Evolutionary conservation across 2,797 vertebrate species (phyloP).

Genomic region (Rhinophrynus dorsalis): DNA sequence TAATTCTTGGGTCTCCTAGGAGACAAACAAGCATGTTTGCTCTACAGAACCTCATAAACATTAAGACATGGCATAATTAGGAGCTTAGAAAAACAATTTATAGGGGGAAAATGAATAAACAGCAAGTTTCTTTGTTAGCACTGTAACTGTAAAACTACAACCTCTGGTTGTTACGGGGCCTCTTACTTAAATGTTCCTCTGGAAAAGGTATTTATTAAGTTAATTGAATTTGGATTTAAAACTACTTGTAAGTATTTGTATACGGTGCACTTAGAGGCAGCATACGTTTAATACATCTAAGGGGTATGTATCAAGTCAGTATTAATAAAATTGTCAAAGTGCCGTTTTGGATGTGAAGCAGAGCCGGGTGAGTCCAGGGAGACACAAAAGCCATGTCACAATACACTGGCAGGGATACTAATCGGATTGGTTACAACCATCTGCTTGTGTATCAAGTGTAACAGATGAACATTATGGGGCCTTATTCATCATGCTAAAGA

Average conservation of each 20-base stretch:
- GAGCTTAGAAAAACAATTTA: conserved; percentile 43
- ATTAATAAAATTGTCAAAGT: too few relatives aligned
- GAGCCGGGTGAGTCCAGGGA: too few relatives aligned
- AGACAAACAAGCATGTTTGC: conserved; percentile 44
- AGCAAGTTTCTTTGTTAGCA: conserved; percentile 39
- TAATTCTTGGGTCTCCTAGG: conserved; percentile 23
- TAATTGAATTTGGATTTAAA: background rate
- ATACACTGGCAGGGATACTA: too few relatives aligned
- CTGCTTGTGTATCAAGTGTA: too few relatives aligned
- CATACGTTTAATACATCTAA: too few relatives aligned
- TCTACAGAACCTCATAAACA: conserved; percentile 45
- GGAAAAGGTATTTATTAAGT: background rate
- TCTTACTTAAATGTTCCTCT: background rate
- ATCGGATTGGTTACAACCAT: too few relatives aligned
- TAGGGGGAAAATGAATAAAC: conserved; percentile 42
- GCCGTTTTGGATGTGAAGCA: too few relatives aligned
- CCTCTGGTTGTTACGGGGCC: conserved; percentile 14
- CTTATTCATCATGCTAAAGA: too few relatives aligned
- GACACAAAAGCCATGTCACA: too few relatives aligned
- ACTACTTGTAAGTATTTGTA: background rate
- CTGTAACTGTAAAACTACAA: conserved; percentile 37
- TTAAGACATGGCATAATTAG: conserved; percentile 41
- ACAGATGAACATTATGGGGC: too few relatives aligned
- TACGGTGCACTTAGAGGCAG: background rate
- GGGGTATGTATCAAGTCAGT: too few relatives aligned